Evolutionary conservation across 1,140 invertebrate genomes (phyloP).

Genomic region (Ceratosolen solmsi): DNA sequence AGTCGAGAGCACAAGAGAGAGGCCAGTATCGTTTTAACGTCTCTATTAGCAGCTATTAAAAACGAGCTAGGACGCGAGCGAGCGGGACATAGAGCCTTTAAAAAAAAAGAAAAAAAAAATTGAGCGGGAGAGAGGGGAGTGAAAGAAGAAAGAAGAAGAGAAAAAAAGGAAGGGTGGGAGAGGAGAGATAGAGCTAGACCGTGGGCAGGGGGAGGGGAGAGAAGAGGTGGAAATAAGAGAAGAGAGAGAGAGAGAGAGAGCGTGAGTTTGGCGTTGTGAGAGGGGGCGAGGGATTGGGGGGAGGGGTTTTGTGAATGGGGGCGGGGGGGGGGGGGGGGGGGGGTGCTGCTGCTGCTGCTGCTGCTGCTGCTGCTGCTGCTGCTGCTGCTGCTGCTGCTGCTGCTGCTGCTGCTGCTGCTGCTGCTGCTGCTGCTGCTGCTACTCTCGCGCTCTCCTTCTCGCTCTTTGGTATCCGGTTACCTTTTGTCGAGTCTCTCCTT

Average conservation of each 20-base stretch:
- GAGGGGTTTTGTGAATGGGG: background rate
- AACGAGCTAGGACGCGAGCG: conserved; percentile 50
- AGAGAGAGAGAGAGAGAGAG: background rate
- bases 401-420: too few relatives aligned
- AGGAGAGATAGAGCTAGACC: background rate
- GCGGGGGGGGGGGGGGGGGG: too few relatives aligned
- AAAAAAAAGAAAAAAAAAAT: conserved; percentile 17
- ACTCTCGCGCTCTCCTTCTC: conserved; percentile 54
- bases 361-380: too few relatives aligned
- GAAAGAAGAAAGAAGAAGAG: background rate
- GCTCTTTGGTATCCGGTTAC: conserved; percentile 65
- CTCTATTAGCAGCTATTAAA: conserved; percentile 72
- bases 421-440: conserved; percentile 51
- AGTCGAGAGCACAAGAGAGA: conserved; percentile 47
- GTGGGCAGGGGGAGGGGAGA: background rate
- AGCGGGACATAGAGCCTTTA: background rate
- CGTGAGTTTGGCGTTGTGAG: too few relatives aligned
- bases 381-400: too few relatives aligned
- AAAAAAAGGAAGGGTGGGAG: background rate
- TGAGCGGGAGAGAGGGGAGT: conserved; percentile 5
- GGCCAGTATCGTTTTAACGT: conserved; percentile 70
- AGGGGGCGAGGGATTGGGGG: background rate
- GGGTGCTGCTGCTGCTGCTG: too few relatives aligned
- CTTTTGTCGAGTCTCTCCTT: conserved; percentile 61
- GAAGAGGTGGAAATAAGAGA: background rate